Base-by-base conservation (phyloP, 1,140 invertebrate species). In the Brevipalpus yothersi region DNA sequence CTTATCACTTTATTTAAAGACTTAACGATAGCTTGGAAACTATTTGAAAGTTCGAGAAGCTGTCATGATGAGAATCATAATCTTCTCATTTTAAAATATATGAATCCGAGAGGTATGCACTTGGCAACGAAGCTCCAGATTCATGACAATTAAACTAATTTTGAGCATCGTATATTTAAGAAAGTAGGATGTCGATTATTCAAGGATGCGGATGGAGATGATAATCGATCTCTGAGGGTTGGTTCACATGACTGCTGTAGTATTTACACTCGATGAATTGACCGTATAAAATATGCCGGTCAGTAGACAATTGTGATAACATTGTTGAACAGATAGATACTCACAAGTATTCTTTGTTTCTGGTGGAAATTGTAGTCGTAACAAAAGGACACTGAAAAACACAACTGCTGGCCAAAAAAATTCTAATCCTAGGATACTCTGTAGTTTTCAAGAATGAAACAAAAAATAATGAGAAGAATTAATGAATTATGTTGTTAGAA, bases 321-420 rank as follows among this genome's bases (percentile, higher is more conserved):
- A 31, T 31, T 31, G 31, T 31, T 45, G 31, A 40, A 15, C 58
- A 17, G 2, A n/a, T 17, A 41, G 13, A 57, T 45, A 45, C 65
- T 63, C 59, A 66, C 66, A 67, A 41, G 66, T 65, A 10, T 60
- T 55, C 45, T 62, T 65, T 42, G 61, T 45, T 39, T 60, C 53
- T 11, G 66, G 61, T 23, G 66, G 66, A 43, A 67, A 63, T 15
- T 63, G 51, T 40, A 60, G 58, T 58, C 65, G 49, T 12, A 66
- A 56, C n/a, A 60, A 45, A 51, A 67, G 59, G 7, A 67, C 59
- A n/a, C 65, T 56, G 13, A 65, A 49, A 42, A 67, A 67, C 13
- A 67, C 65, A 13, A 62, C 39, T 15, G 65, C 63, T 3, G 66
- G 66, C 66, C 66, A 67, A 54, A 67, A 58, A 13, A 67, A 19